Evolutionary conservation across 2,797 vertebrate species (phyloP).

Genomic region (Telmatherina bonti): DNA sequence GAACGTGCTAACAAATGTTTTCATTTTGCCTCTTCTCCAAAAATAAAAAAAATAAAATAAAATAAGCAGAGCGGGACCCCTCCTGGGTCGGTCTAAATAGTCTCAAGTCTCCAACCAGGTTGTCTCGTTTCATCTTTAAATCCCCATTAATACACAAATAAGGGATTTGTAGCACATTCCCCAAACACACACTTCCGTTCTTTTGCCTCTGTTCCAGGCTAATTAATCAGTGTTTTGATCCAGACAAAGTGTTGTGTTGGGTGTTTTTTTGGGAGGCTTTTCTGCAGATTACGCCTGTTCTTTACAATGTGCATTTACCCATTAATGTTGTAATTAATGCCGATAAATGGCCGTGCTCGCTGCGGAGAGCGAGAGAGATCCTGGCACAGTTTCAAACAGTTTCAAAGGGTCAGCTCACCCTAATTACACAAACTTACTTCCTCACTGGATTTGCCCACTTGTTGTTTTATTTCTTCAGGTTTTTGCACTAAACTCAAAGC

Average conservation of each 20-base stretch:
- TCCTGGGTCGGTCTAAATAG: conserved; percentile 61
- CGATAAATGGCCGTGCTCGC: conserved; percentile 35
- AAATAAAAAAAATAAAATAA: conserved; percentile 4
- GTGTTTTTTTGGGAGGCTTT: conserved; percentile 53
- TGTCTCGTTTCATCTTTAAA: conserved; percentile 79
- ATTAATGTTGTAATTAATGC: conserved; percentile 57
- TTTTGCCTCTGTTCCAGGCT: conserved; percentile 52
- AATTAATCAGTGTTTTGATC: conserved; percentile 77
- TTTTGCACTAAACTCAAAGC: conserved; percentile 27
- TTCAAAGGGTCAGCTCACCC: conserved; percentile 21
- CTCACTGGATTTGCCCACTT: conserved; percentile 9
- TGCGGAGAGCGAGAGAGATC: conserved; percentile 7
- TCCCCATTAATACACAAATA: conserved; percentile 75
- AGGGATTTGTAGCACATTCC: conserved; percentile 72
- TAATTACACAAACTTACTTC: conserved; percentile 28
- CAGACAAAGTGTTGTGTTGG: conserved; percentile 55
- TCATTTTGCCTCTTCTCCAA: conserved; percentile 19
- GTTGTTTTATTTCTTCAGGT: conserved; percentile 7
- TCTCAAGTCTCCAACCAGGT: conserved; percentile 64
- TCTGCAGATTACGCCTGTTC: conserved; percentile 56
- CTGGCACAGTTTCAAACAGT: conserved; percentile 27
- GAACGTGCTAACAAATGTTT: conserved; percentile 14
- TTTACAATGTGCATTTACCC: conserved; percentile 24
- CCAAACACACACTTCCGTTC: conserved; percentile 50
- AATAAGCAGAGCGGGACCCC: conserved; percentile 36